These are phyloP conservation scores for Enoplosus armatus DNA, from an alignment of 2,797 vertebrate genomes.

Conservation along the genomic window DNA sequence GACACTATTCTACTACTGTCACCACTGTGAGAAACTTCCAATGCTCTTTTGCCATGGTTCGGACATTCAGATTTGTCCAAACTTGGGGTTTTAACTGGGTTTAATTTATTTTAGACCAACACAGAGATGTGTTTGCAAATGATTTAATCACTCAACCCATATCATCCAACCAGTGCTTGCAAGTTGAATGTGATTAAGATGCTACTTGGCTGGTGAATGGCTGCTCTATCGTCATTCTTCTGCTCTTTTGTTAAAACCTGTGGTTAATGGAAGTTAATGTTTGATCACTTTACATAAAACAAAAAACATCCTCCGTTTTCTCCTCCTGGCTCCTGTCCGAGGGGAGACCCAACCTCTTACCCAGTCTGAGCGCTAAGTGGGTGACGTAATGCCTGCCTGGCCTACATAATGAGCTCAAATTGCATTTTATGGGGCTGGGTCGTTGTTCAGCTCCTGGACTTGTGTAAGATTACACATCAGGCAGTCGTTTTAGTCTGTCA, in stretches of 20 bases:
- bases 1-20: neutral
- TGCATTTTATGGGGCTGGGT: constrained; percentile 38
- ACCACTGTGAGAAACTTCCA: neutral
- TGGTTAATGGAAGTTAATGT: neutral
- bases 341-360: constrained; percentile 17
- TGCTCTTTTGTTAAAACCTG: neutral
- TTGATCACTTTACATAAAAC: neutral
- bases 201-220: neutral
- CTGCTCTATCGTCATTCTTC: neutral
- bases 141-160: neutral
- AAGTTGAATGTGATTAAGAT: neutral
- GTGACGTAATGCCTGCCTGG: constrained; percentile 43
- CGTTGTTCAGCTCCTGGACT: constrained; percentile 17
- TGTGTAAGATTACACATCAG: constrained; percentile 43
- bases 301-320: neutral
- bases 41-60: too few relatives aligned
- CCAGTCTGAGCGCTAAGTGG: constrained; percentile 23
- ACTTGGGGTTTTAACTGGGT: neutral
- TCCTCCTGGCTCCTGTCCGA: neutral
- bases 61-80: neutral
- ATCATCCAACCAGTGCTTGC: neutral
- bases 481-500: constrained; percentile 20
- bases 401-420: constrained; percentile 61
- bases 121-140: neutral
- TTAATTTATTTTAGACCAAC: too few relatives aligned